phyloP scores from a whole-genome alignment of 2,797 vertebrate species.

The Chanos chanos region DNA sequence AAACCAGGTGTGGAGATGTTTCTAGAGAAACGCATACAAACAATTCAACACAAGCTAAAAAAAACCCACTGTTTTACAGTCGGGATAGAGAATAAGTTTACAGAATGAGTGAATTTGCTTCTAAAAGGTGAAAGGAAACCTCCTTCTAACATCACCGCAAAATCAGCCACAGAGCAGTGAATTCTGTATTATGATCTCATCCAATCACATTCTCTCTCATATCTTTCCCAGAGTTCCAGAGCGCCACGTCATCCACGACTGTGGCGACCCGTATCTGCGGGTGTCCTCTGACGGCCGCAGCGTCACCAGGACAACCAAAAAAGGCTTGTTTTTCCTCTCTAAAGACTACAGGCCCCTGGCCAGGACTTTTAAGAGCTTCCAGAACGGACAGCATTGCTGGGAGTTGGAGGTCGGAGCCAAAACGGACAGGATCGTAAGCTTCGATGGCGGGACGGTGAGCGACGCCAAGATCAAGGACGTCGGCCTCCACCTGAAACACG shows the following conservation, averaged over 20 bases:
- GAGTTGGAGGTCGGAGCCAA: slow-evolving; percentile 46
- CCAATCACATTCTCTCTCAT: neutral
- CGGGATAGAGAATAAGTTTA: too few species aligned
- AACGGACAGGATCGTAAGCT: slow-evolving; percentile 43
- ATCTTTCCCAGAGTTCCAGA: slow-evolving; percentile 36
- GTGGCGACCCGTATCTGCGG: slow-evolving; percentile 34
- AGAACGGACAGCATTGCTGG: slow-evolving; percentile 49
- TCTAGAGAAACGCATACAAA: too few species aligned
- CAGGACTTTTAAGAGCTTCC: slow-evolving; percentile 31
- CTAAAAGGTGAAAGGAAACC: too few species aligned
- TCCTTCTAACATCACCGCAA: neutral
- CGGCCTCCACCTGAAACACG: slow-evolving; percentile 39
- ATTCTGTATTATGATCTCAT: neutral
- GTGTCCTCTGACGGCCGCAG: slow-evolving; percentile 36
- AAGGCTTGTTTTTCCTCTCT: slow-evolving; percentile 18
- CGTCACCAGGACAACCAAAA: slow-evolving; percentile 35
- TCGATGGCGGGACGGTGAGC: slow-evolving; percentile 32
- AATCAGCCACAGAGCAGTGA: neutral
- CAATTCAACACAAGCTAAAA: too few species aligned
- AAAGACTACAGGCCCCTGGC: slow-evolving; percentile 40
- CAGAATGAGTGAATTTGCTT: too few species aligned
- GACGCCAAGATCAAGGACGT: slow-evolving; percentile 36
- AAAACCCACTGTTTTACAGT: too few species aligned
- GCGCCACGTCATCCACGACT: slow-evolving; percentile 35
- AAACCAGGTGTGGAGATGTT: slow-evolving; percentile 44